A percentile compares a stretch with the other conserved stretches of the same genome.
phyloP scores from a whole-genome alignment of 2,113 vertebrate species.

The Petromus typicus region DNA sequence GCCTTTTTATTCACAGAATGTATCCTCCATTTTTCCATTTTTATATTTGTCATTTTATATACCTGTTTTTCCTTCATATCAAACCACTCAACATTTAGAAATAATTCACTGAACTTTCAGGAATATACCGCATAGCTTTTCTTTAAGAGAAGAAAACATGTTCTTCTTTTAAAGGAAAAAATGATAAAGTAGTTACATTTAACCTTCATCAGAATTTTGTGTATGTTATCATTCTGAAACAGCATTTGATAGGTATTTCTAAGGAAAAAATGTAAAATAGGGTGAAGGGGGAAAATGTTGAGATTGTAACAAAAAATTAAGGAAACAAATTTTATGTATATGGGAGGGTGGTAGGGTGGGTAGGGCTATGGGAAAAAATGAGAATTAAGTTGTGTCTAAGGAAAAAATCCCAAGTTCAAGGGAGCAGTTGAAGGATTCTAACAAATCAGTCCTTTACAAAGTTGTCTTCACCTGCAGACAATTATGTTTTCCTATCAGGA shows the following conservation, averaged over 20 bases:
- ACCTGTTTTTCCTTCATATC: slow-evolving; percentile 12
- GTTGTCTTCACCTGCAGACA: not conserved
- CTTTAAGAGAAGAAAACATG: not conserved
- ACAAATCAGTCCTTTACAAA: not conserved
- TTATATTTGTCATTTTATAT: not conserved
- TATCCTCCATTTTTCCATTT: slow-evolving; percentile 23
- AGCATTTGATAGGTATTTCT: not conserved
- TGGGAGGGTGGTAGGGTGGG: too few relatives aligned
- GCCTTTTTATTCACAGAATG: not conserved
- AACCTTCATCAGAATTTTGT: not conserved
- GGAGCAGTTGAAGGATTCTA: not conserved
- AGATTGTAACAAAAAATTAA: too few relatives aligned
- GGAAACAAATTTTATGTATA: too few relatives aligned
- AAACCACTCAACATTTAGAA: not conserved
- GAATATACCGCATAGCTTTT: not conserved
- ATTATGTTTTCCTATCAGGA: not conserved
- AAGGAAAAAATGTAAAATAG: not conserved
- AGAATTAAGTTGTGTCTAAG: too few relatives aligned
- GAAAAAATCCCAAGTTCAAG: not conserved
- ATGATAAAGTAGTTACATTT: not conserved
- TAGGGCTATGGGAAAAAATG: too few relatives aligned
- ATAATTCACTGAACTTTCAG: not conserved
- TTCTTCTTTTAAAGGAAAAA: slow-evolving; percentile 32
- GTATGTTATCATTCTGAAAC: slow-evolving; percentile 3
- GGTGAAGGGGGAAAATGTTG: too few relatives aligned